Conservation (phyloP, 1,140 invertebrate species). For the Brachionus calyciflorus region DNA sequence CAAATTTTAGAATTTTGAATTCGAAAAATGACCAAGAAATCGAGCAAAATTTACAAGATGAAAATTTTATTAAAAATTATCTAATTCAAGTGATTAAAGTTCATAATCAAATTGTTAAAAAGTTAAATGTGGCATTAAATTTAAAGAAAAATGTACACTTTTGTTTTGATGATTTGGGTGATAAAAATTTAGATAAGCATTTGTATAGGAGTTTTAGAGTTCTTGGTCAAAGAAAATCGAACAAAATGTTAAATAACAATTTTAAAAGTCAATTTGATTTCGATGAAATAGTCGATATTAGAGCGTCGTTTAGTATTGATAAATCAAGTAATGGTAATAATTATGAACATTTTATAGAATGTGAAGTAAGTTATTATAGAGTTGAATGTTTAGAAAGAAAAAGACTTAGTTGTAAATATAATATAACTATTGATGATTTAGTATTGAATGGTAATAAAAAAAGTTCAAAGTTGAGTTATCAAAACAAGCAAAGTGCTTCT, state of each 20-base stretch:
- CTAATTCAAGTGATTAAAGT: neutral
- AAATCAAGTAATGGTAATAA: neutral
- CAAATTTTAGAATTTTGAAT: constrained; percentile 3
- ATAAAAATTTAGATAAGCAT: constrained; percentile 9
- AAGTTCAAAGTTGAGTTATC: no score
- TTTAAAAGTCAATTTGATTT: neutral
- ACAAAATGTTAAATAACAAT: neutral
- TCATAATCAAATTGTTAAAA: constrained; percentile 7
- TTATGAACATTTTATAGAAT: constrained; percentile 14
- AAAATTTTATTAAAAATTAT: neutral
- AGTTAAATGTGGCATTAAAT: neutral
- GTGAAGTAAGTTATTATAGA: constrained; percentile 27
- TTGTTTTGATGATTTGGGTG: neutral
- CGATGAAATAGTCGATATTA: constrained; percentile 8
- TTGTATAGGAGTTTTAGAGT: constrained; percentile 33
- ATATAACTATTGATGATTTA: neutral
- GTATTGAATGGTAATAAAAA: neutral
- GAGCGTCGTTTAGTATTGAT: neutral
- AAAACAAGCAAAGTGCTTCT: no score
- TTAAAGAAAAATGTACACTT: neutral
- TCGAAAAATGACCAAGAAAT: neutral
- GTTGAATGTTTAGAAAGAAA: neutral
- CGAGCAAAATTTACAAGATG: neutral
- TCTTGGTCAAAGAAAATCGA: neutral
- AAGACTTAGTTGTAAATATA: neutral